These are phyloP conservation scores for Liasis olivaceus DNA, from an alignment of 2,797 vertebrate species.

Conservation along the genomic window DNA sequence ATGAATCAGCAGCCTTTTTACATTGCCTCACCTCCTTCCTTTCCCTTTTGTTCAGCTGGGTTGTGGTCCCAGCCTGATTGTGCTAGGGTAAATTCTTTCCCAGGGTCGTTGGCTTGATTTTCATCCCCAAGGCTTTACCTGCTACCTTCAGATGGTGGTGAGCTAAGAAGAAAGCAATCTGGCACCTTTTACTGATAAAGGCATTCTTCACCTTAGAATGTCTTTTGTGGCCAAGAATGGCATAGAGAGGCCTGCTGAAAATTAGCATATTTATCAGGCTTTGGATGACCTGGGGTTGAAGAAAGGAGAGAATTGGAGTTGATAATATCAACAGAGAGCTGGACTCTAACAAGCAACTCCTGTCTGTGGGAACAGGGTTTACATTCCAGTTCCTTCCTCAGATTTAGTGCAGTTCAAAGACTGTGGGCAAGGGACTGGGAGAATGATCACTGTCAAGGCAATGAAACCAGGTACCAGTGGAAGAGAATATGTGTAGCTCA, in stretches of 20 bases:
- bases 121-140: neutral
- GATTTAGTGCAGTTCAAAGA: neutral
- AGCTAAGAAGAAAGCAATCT: slow-evolving; percentile 56
- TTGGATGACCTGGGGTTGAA: slow-evolving; percentile 71
- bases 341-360: slow-evolving; percentile 62
- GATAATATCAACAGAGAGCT: slow-evolving; percentile 71
- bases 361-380: neutral
- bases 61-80: neutral
- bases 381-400: neutral
- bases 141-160: slow-evolving; percentile 62
- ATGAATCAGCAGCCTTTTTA: neutral
- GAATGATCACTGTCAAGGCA: neutral
- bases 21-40: neutral
- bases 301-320: slow-evolving; percentile 43
- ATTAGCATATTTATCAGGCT: slow-evolving; percentile 81
- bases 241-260: slow-evolving; percentile 67
- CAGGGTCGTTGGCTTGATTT: neutral
- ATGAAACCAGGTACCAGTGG: too few relatives aligned
- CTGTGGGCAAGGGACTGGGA: neutral
- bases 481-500: too few relatives aligned
- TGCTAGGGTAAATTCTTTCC: neutral
- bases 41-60: too few relatives aligned
- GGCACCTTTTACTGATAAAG: slow-evolving; percentile 71
- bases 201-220: slow-evolving; percentile 59
- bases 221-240: slow-evolving; percentile 46